Evolutionary conservation across 2,797 vertebrate species (phyloP).

Genomic region (Hoplostethus atlanticus): DNA sequence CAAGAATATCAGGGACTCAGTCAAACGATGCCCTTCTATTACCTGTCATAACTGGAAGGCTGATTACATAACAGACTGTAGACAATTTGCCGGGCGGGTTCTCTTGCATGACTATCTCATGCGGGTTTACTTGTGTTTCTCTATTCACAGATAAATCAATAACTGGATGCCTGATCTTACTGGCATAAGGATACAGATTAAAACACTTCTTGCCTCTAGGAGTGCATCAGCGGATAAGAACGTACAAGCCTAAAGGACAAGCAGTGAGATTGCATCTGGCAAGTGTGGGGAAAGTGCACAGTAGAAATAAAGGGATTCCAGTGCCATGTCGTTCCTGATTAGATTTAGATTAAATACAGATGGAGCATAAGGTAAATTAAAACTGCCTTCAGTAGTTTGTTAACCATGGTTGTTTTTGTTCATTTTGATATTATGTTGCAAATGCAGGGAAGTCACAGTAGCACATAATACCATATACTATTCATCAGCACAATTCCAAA

Average conservation of each 20-base stretch:
- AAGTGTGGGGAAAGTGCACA: neutral
- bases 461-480: too few species aligned
- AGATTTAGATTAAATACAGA: too few species aligned
- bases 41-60: conserved; percentile 20
- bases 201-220: conserved; percentile 21
- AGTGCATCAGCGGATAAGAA: conserved; percentile 7
- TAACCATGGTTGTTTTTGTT: too few species aligned
- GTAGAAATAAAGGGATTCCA: neutral
- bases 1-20: neutral
- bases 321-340: too few species aligned
- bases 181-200: conserved; percentile 42
- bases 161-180: conserved; percentile 29
- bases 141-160: conserved; percentile 24
- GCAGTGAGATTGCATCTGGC: neutral
- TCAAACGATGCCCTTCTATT: conserved; percentile 16
- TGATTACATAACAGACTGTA: conserved; percentile 49
- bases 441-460: too few species aligned
- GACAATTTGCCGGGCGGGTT: conserved; percentile 24
- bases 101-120: conserved; percentile 20
- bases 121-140: conserved; percentile 44
- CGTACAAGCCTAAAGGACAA: conserved; percentile 20
- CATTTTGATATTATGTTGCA: too few species aligned
- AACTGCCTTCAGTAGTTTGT: too few species aligned
- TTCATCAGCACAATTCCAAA: too few species aligned
- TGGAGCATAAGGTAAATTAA: too few species aligned